phyloP scores from a whole-genome alignment of 2,113 vertebrate species.

The Psittacus erithacus region DNA sequence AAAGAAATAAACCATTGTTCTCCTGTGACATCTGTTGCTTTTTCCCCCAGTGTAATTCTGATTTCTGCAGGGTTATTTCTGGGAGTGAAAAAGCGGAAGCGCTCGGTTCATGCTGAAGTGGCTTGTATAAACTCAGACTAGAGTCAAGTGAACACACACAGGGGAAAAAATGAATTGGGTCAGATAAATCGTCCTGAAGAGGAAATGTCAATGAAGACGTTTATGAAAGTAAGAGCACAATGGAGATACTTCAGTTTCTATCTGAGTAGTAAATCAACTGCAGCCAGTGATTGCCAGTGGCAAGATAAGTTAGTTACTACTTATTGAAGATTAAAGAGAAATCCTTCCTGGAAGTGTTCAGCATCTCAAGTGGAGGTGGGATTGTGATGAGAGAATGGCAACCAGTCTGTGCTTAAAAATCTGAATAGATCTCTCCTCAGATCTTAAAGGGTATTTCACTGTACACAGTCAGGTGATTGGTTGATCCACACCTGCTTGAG shows the following conservation, averaged over 20 bases:
- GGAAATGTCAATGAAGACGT: not conserved
- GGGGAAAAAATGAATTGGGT: not conserved
- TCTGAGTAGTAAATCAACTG: not conserved
- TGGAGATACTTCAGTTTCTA: not conserved
- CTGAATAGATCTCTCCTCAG: not conserved
- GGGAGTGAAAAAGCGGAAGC: not conserved
- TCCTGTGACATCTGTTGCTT: not conserved
- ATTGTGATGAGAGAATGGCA: not conserved
- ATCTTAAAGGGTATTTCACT: not conserved
- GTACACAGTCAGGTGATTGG: not conserved
- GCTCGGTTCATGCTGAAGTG: slow-evolving; percentile 6
- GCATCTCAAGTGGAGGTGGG: not conserved
- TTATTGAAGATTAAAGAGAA: not conserved
- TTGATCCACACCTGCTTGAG: not conserved
- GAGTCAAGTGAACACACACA: not conserved
- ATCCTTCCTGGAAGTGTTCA: not conserved
- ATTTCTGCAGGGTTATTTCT: slow-evolving; percentile 1
- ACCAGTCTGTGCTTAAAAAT: not conserved
- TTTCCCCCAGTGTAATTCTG: not conserved
- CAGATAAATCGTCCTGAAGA: slow-evolving; percentile 19
- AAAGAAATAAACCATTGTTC: not conserved
- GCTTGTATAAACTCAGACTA: not conserved
- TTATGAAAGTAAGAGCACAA: not conserved
- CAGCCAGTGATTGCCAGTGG: not conserved
- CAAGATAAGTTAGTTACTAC: not conserved